Evolutionary conservation across 2,797 vertebrate genomes (phyloP).

Genomic region (Jordanella pulchra): DNA sequence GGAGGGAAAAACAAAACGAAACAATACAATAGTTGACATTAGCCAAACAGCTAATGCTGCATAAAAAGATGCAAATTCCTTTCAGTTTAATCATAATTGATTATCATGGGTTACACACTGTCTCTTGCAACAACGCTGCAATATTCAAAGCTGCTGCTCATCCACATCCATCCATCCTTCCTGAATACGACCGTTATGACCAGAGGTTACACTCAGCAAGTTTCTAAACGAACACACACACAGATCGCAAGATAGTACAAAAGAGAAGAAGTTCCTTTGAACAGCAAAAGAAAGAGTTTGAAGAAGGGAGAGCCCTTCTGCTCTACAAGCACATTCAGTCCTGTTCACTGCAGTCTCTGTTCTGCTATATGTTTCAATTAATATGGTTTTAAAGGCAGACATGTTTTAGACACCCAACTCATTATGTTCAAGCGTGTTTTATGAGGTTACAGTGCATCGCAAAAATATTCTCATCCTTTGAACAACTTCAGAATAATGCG

Average conservation of each 20-base stretch:
- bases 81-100: conserved; percentile 3
- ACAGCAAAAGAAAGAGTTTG: conserved; percentile 6
- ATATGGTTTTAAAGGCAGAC: conserved; percentile 7
- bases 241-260: conserved; percentile 50
- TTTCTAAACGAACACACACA: conserved; percentile 53
- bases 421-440: conserved; percentile 9
- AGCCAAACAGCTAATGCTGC: conserved; percentile 13
- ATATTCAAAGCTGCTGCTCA: conserved; percentile 25
- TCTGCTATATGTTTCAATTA: conserved; percentile 4
- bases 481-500: background rate
- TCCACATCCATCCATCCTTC: conserved; percentile 16
- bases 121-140: conserved; percentile 26
- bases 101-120: conserved; percentile 34
- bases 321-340: conserved; percentile 11
- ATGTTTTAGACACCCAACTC: background rate
- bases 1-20: conserved; percentile 16
- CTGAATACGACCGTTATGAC: conserved; percentile 58
- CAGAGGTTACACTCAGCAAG: conserved; percentile 50
- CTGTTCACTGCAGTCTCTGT: conserved; percentile 19
- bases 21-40: conserved; percentile 24
- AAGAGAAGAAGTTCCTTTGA: conserved; percentile 33
- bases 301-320: conserved; percentile 32
- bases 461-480: background rate
- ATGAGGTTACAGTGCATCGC: background rate
- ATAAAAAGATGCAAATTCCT: conserved; percentile 13